These are phyloP conservation scores for Epistrophe grossulariae DNA, from an alignment of 2,888 invertebrate species.

Conservation along the genomic window DNA sequence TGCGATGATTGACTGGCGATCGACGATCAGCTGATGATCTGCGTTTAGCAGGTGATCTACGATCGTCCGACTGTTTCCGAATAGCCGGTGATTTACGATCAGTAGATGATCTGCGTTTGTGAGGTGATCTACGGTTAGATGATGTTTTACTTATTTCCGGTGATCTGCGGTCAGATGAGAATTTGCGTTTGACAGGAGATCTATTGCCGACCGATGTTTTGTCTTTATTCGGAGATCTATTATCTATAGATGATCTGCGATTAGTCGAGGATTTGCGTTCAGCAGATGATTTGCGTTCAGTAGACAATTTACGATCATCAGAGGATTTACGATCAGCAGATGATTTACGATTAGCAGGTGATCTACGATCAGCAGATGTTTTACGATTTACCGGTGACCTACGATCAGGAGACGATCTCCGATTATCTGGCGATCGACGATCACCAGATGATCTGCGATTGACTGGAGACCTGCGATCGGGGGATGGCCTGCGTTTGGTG, in stretches of 20 bases:
- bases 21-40: constrained; percentile 79
- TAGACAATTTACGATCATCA: background rate
- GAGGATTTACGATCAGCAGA: background rate
- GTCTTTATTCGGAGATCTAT: background rate
- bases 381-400: background rate
- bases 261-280: background rate
- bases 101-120: constrained; percentile 55
- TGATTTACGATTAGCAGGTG: background rate
- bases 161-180: constrained; percentile 66
- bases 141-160: constrained; percentile 78
- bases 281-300: background rate
- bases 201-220: background rate
- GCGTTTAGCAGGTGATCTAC: constrained; percentile 78
- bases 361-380: background rate
- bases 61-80: constrained; percentile 64
- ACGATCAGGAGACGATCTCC: background rate
- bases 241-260: constrained; percentile 14
- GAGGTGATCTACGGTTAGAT: constrained; percentile 32
- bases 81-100: constrained; percentile 80
- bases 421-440: constrained; percentile 77
- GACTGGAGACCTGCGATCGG: constrained; percentile 9
- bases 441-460: constrained; percentile 75
- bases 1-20: constrained; percentile 78
- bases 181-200: background rate
- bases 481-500: constrained; percentile 70